These are phyloP conservation scores for Petromus typicus DNA, from an alignment of 2,113 vertebrate species.

Conservation along the genomic window DNA sequence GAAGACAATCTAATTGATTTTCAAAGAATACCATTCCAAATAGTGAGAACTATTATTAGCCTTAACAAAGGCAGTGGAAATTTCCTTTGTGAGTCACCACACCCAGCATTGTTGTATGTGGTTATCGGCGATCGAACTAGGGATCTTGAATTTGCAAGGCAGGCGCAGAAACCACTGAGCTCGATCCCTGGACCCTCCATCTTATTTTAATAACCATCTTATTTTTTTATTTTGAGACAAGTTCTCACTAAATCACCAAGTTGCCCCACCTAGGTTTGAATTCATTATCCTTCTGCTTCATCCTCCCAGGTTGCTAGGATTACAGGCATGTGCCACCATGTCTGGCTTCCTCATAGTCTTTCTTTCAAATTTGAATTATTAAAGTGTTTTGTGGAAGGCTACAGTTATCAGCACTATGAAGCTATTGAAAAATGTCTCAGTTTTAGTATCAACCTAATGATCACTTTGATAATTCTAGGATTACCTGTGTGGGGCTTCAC, in stretches of 20 bases:
- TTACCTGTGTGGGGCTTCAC: conserved; percentile 27
- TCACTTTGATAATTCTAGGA: conserved; percentile 44
- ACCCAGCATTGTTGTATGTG: too few relatives aligned
- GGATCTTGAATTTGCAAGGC: too few relatives aligned
- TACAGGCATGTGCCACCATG: background rate
- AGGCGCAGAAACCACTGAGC: too few relatives aligned
- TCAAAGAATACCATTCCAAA: background rate
- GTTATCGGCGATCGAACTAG: too few relatives aligned
- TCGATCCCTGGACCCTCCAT: too few relatives aligned
- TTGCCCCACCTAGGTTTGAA: background rate
- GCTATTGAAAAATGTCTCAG: conserved; percentile 28
- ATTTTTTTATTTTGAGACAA: background rate
- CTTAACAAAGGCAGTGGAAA: conserved; percentile 29
- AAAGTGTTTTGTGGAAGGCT: conserved; percentile 1
- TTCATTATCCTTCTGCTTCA: background rate
- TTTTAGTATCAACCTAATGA: conserved; percentile 52
- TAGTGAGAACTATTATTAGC: background rate
- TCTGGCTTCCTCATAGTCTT: background rate
- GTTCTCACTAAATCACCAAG: background rate
- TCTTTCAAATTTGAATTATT: conserved; percentile 40
- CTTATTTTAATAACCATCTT: background rate
- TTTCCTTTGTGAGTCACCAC: too few relatives aligned
- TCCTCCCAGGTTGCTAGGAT: background rate
- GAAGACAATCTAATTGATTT: too few relatives aligned
- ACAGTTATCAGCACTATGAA: conserved; percentile 3